Evolutionary conservation across 2,888 invertebrate genomes (phyloP).

Genomic region (Empis stercorea): DNA sequence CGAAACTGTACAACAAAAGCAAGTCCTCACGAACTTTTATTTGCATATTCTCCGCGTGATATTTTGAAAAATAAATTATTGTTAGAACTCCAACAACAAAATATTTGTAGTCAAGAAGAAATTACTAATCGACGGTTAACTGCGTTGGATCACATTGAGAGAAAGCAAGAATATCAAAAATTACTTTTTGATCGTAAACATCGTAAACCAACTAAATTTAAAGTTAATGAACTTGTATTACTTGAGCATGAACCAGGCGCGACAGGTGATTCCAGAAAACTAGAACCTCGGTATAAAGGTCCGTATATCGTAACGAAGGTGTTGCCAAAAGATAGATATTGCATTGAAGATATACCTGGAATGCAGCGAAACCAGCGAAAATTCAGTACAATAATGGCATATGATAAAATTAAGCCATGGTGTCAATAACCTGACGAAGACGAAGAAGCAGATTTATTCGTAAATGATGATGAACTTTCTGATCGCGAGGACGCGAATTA

Average conservation of each 20-base stretch:
- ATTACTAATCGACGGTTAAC: neutral
- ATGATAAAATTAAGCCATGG: constrained; percentile 7
- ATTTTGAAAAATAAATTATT: constrained; percentile 1
- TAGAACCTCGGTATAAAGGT: constrained; percentile 17
- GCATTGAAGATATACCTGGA: constrained; percentile 12
- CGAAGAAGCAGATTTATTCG: neutral
- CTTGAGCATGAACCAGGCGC: constrained; percentile 5
- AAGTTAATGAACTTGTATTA: constrained; percentile 1
- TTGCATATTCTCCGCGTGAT: no score
- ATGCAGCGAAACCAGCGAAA: constrained; percentile 5
- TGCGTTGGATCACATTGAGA: constrained; percentile 1
- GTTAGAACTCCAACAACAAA: neutral
- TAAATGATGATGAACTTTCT: no score
- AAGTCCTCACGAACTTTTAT: no score
- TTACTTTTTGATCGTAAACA: neutral
- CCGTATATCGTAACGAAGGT: constrained; percentile 18
- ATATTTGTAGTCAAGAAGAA: neutral
- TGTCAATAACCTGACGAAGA: neutral
- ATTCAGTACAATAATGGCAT: constrained; percentile 1
- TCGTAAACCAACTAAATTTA: neutral
- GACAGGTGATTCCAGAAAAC: constrained; percentile 15
- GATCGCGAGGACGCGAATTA: no score
- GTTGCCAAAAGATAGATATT: constrained; percentile 17
- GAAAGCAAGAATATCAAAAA: neutral
- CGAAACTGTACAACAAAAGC: neutral